phyloP scores from a whole-genome alignment of 1,140 invertebrate genomes.

The Dinothrombium tinctorium region DNA sequence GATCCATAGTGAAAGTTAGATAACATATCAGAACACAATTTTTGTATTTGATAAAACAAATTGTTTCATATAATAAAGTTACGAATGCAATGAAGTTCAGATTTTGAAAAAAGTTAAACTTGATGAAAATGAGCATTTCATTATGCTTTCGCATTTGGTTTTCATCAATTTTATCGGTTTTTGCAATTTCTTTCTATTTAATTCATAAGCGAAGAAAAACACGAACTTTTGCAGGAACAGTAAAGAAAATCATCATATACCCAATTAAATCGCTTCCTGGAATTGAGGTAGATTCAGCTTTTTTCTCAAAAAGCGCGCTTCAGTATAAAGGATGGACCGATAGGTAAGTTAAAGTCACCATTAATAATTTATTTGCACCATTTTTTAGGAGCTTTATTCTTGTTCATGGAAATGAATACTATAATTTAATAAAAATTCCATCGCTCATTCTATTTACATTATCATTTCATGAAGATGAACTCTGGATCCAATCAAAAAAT shows the following conservation, averaged over 20 bases:
- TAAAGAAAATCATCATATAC: conserved; percentile 2
- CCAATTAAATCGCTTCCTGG: conserved; percentile 1
- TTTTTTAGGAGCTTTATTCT: neutral
- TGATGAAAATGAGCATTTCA: too few species aligned
- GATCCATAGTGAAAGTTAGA: too few species aligned
- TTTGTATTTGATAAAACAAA: too few species aligned
- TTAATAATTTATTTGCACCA: neutral
- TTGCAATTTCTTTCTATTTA: too few species aligned
- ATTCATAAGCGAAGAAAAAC: too few species aligned
- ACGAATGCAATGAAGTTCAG: too few species aligned
- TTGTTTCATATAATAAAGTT: too few species aligned
- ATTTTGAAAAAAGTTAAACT: too few species aligned
- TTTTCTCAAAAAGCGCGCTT: neutral
- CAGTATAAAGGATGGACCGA: neutral
- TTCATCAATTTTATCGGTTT: too few species aligned
- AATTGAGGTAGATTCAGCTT: neutral
- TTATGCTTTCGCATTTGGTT: too few species aligned
- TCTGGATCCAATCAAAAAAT: neutral
- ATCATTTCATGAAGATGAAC: neutral
- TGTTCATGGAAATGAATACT: neutral
- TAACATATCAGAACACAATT: too few species aligned
- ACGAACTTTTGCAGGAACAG: neutral
- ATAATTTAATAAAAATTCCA: neutral
- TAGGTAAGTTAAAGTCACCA: neutral
- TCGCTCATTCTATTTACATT: neutral